Conservation (phyloP, 2,888 invertebrate species). For the Pyrrhia umbra region DNA sequence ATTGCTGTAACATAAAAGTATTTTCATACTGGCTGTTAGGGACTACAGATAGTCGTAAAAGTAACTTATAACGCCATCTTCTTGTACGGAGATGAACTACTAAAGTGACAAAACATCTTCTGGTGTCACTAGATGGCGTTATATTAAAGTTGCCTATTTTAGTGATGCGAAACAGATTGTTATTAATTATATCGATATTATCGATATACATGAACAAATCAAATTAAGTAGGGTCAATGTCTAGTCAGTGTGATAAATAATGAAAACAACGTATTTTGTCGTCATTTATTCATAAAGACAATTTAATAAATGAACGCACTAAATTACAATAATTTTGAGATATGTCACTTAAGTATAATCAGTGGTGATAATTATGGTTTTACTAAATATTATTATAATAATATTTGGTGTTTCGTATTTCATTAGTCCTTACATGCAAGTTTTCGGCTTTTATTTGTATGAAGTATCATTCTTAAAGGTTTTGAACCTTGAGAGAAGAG, state of each 20-base stretch:
- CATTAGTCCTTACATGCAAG: constrained; percentile 29
- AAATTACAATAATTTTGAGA: constrained; percentile 89
- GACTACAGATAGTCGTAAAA: too few relatives aligned
- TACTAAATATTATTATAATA: constrained; percentile 57
- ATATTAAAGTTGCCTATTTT: not conserved
- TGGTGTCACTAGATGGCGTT: not conserved
- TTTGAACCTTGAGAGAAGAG: constrained; percentile 31
- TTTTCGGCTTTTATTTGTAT: constrained; percentile 8
- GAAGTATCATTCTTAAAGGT: constrained; percentile 35
- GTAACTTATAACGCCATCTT: not conserved
- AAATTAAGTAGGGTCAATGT: not conserved
- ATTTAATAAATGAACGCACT: constrained; percentile 90
- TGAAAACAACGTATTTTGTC: constrained; percentile 72
- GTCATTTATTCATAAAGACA: constrained; percentile 90
- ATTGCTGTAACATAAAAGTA: too few relatives aligned
- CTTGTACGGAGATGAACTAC: not conserved
- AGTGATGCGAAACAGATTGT: not conserved
- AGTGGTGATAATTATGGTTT: constrained; percentile 79
- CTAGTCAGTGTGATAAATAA: constrained; percentile 24
- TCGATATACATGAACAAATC: not conserved
- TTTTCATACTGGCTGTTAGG: too few relatives aligned
- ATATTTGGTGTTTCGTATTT: constrained; percentile 47
- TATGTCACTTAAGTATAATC: constrained; percentile 87
- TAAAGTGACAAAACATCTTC: not conserved
- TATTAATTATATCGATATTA: not conserved